Conservation (phyloP, 1,140 invertebrate species). For the Lepidotrigona ventralis region DNA sequence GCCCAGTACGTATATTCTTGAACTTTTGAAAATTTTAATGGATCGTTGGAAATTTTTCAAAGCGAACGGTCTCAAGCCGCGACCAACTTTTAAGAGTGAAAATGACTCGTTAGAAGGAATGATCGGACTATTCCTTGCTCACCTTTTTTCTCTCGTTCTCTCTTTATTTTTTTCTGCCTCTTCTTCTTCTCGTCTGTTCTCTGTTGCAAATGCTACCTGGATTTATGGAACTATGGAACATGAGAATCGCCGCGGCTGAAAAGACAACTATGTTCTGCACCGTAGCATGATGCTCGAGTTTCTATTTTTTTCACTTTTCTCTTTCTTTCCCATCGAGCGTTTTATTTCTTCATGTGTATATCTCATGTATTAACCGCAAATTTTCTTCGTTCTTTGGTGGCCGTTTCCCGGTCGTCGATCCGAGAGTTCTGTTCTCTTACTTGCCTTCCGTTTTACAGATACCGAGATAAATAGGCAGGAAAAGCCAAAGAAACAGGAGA, state of each 20-base stretch:
- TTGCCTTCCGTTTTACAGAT: constrained; percentile 67
- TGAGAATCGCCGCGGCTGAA: neutral
- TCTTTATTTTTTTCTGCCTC: neutral
- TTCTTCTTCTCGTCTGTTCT: neutral
- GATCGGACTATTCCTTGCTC: constrained; percentile 13
- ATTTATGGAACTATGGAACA: neutral
- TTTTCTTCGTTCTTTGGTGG: constrained; percentile 7
- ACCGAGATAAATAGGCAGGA: constrained; percentile 60
- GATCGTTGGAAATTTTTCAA: no score
- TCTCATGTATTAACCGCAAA: neutral
- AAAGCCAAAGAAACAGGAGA: constrained; percentile 63
- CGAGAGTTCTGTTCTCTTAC: constrained; percentile 29
- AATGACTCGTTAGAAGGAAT: neutral
- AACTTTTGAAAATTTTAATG: neutral
- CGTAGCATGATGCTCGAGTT: constrained; percentile 53
- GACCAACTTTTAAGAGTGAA: neutral
- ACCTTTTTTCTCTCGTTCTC: neutral
- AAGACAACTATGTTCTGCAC: constrained; percentile 28
- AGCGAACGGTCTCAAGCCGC: neutral
- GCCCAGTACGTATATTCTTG: neutral
- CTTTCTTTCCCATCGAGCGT: neutral
- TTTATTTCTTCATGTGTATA: constrained; percentile 30
- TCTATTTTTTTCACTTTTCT: constrained; percentile 15
- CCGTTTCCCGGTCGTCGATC: neutral
- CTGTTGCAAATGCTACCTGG: neutral